Conservation (phyloP, 2,888 invertebrate genomes). For the Patella depressa region DNA sequence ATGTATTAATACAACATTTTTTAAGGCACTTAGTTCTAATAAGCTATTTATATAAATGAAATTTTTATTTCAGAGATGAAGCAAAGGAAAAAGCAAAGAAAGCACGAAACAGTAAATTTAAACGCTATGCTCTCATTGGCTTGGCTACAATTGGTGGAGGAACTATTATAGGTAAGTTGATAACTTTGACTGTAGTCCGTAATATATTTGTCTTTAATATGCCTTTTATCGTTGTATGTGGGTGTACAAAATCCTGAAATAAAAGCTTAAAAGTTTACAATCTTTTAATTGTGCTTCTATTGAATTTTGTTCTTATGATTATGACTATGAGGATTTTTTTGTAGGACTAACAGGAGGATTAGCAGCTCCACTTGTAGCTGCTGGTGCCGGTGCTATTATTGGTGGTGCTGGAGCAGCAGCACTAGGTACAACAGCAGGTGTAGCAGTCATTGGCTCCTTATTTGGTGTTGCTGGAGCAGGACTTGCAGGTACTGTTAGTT, state of each 20-base stretch:
- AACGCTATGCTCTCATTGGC: conserved; percentile 78
- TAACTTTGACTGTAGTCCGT: conserved; percentile 5
- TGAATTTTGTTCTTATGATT: too few relatives aligned
- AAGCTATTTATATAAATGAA: too few relatives aligned
- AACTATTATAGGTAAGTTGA: conserved; percentile 73
- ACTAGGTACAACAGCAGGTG: conserved; percentile 67
- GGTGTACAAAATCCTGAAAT: not conserved
- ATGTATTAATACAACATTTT: too few relatives aligned
- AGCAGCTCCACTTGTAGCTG: conserved; percentile 77
- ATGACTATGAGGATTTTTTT: not conserved
- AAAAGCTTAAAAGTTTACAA: not conserved
- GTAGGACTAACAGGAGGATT: conserved; percentile 79
- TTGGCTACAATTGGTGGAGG: conserved; percentile 79
- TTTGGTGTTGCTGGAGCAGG: conserved; percentile 81
- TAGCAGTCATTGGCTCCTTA: conserved; percentile 75
- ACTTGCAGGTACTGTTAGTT: conserved; percentile 73
- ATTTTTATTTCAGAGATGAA: conserved; percentile 72
- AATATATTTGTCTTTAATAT: not conserved
- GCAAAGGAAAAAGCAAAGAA: conserved; percentile 72
- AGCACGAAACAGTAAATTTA: conserved; percentile 75
- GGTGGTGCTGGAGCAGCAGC: conserved; percentile 74
- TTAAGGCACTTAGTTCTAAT: too few relatives aligned
- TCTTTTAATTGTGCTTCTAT: too few relatives aligned
- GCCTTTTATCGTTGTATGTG: not conserved
- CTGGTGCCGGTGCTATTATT: conserved; percentile 72